A percentile compares a stretch with the other conserved stretches of the same genome.
Evolutionary conservation across 2,113 vertebrate genomes (phyloP).

Genomic region (Phainopepla nitens): DNA sequence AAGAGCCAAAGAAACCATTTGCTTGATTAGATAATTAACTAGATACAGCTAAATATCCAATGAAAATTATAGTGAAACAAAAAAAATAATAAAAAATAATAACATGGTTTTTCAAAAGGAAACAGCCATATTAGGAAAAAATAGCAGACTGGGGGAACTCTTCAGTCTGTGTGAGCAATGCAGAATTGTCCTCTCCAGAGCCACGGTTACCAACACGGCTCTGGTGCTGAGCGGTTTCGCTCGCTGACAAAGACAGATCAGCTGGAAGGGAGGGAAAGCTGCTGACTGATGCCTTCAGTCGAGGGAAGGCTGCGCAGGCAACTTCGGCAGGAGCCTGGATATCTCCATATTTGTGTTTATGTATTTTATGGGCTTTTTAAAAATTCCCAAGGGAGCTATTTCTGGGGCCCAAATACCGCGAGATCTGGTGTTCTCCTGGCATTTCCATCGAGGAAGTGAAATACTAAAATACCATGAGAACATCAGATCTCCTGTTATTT

Average conservation of each 20-base stretch:
- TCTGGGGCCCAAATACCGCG: conserved; percentile 23
- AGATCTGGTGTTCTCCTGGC: conserved; percentile 51
- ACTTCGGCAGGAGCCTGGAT: conserved; percentile 13
- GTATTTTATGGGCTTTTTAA: conserved; percentile 53
- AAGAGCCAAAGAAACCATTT: conserved; percentile 70
- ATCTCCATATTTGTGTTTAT: conserved; percentile 62
- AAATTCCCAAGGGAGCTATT: conserved; percentile 46
- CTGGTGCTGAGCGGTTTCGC: neutral
- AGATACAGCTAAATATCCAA: conserved; percentile 56
- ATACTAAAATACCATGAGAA: conserved; percentile 53
- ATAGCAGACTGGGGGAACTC: neutral
- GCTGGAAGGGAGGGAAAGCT: conserved; percentile 8
- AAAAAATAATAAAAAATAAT: neutral
- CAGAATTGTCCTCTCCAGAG: neutral
- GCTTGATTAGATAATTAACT: conserved; percentile 59
- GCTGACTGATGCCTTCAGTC: conserved; percentile 14
- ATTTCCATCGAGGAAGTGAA: conserved; percentile 22
- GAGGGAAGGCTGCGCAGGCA: conserved; percentile 10
- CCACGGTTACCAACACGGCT: neutral
- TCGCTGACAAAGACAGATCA: conserved; percentile 48
- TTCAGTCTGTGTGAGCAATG: neutral
- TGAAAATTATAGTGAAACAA: conserved; percentile 44
- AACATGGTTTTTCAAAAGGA: neutral
- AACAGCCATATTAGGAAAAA: neutral
- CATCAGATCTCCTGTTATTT: conserved; percentile 59